phyloP scores from a whole-genome alignment of 2,113 vertebrate species.

The Atlantisia rogersi region DNA sequence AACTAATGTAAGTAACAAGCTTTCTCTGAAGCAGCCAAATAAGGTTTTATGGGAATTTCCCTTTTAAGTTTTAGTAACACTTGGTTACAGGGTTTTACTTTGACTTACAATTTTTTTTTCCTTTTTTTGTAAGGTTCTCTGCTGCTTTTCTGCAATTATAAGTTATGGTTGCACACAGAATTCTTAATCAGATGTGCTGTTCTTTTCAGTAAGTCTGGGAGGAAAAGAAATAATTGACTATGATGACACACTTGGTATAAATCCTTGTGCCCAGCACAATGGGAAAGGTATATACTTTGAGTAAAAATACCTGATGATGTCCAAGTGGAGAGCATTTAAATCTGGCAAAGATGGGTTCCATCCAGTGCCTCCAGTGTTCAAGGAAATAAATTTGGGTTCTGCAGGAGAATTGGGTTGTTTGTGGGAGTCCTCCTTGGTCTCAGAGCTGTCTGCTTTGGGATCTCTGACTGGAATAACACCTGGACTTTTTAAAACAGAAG shows the following conservation, averaged over 20 bases:
- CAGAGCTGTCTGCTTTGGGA: background rate
- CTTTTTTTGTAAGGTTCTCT: background rate
- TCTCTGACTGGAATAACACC: slow-evolving; percentile 4
- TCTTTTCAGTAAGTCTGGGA: background rate
- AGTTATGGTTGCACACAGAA: background rate
- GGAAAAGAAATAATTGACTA: background rate
- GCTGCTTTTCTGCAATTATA: background rate
- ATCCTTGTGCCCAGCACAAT: background rate
- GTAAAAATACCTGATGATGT: fast-evolving
- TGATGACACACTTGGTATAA: fast-evolving
- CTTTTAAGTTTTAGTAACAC: background rate
- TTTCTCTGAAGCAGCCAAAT: background rate
- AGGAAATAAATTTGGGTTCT: background rate
- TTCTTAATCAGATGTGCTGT: background rate
- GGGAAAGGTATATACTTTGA: background rate
- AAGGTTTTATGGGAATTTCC: background rate
- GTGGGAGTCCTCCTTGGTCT: background rate
- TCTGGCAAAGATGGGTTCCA: background rate
- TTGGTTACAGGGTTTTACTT: background rate
- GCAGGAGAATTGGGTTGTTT: background rate
- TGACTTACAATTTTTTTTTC: background rate
- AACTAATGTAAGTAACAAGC: background rate
- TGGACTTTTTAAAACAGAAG: background rate
- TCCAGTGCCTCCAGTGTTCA: background rate
- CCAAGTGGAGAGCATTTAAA: background rate